Base-by-base conservation (phyloP, 2,797 vertebrate species). In the Orestias chungarensis region DNA sequence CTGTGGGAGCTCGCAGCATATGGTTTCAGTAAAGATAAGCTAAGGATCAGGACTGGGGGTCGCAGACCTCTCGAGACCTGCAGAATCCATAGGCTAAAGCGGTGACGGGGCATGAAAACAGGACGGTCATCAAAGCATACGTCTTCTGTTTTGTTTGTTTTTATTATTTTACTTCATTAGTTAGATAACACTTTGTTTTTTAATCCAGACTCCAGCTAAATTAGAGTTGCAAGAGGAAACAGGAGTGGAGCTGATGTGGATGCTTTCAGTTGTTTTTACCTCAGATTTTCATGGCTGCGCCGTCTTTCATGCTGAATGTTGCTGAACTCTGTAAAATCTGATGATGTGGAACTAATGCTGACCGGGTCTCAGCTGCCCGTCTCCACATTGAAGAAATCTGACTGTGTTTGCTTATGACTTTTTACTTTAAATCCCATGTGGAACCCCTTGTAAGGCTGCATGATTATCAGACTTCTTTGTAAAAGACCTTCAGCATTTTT, bases 1-100 rank as follows among this genome's bases (percentile, higher is more conserved):
- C 80, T 78, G 76, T 79, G 82, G 80, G 76, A 86, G 82, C 80
- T 71, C 64, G 27, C 73, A 74, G 81, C 91, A 89, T 93, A 89
- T 93, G 91, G 86, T 93, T 94, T 92, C 80, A 89, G 82, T 93
- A 90, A 91, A 91, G 86, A 89, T 88, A 84, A 68, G 80, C 73
- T 79, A 70, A 29, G 72, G 71, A 72, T 80, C 14, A 12, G 73
- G 52, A 10, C 40, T 43, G 61, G 2, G 27, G 64, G 33, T 35
- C 1, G 44, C 73, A 59, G 46, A 15, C 44, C 29, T 18, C 50
- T 2, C 5, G 66, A 29, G 59, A 44, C 33, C 64, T 33, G 54
- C 29, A 31, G 55, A 72, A 55, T 64, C 43, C 79, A 75, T 69
- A 68, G 43, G 42, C 49, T 23, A 15, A 66, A 50, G 65, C 35